Base-by-base conservation (phyloP, 2,113 vertebrate genomes). In the Myanophis thanlyinensis region DNA sequence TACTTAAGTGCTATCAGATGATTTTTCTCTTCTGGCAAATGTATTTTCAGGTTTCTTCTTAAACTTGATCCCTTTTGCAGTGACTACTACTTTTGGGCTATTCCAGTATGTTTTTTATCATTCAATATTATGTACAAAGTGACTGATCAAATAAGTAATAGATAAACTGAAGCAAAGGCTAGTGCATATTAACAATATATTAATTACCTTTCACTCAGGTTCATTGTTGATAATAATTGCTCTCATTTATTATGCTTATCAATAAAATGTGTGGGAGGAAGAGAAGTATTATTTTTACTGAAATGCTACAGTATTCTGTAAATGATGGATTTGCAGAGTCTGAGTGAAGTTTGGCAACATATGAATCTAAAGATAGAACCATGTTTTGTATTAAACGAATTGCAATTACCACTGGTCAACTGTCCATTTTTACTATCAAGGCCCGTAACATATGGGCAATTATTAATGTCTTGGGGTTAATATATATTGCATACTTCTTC, bases 141-240 rank as follows among this genome's bases (percentile, higher is more conserved):
- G 94, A 62, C 47, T 91, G 91, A 90, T 92, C 93, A 91, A 91
- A 94, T 94, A 73, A 95, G 93, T 93, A 88, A 93, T 89, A 56
- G 94, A 90, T 73, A 87, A 90, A 90, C 90, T 89, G 84, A 94
- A 93, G 87, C 86, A 56, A 88, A 85, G 88, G 67, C 52, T 5
- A 94, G 93, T 88, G 94, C 87, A 90, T 90, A 95, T 62, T 94
- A 91, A 86, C 90, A 95, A 94, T 93, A 95, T 94, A n/a, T 84
- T 91, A 93, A 94, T 93, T 88, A 44, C 18, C 52, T 89, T 93
- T 91, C 94, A 94, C 40, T 80, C 30, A 80, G 11, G 22, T 47
- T 44, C 25, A 46, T 40, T 85, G 22, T 18, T 8, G 27, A 54
- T 91, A 44, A 30, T 7, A 91, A 85, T 4, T 46, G 10, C 85